Conservation (phyloP, 2,113 vertebrate genomes). For the Scortum barcoo region DNA sequence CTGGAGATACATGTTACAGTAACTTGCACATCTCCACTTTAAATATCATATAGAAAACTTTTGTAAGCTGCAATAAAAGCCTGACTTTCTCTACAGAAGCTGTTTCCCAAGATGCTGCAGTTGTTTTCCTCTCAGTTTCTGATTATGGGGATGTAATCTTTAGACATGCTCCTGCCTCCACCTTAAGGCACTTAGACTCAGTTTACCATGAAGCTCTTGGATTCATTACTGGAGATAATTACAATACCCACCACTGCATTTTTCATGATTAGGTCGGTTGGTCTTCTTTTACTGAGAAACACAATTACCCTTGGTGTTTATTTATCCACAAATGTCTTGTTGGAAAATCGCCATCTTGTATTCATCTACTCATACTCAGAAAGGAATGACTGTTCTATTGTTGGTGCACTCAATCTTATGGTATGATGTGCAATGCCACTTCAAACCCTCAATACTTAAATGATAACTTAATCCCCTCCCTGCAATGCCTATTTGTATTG, state of each 20-base stretch:
- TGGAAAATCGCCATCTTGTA: neutral
- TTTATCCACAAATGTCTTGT: conserved; percentile 5
- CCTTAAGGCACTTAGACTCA: conserved; percentile 12
- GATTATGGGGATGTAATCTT: conserved; percentile 31
- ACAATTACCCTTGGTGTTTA: conserved; percentile 4
- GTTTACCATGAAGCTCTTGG: conserved; percentile 21
- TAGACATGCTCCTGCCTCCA: conserved; percentile 19
- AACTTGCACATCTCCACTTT: conserved; percentile 16
- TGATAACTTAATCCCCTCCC: neutral
- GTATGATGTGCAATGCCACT: neutral
- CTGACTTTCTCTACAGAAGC: neutral
- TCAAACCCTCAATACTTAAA: neutral
- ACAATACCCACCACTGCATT: conserved; percentile 23
- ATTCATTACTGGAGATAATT: conserved; percentile 53
- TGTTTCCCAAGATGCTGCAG: neutral
- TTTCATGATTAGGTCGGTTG: conserved; percentile 34
- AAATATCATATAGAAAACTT: conserved; percentile 23
- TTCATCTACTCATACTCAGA: neutral
- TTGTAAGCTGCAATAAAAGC: neutral
- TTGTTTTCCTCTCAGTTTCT: conserved; percentile 23
- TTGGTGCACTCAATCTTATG: neutral
- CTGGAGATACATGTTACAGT: neutral
- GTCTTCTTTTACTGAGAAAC: neutral
- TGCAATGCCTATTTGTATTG: neutral
- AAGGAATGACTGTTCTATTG: neutral